These are phyloP conservation scores for Cheumatopsyche charites DNA, from an alignment of 1,140 invertebrate species.

Conservation along the genomic window DNA sequence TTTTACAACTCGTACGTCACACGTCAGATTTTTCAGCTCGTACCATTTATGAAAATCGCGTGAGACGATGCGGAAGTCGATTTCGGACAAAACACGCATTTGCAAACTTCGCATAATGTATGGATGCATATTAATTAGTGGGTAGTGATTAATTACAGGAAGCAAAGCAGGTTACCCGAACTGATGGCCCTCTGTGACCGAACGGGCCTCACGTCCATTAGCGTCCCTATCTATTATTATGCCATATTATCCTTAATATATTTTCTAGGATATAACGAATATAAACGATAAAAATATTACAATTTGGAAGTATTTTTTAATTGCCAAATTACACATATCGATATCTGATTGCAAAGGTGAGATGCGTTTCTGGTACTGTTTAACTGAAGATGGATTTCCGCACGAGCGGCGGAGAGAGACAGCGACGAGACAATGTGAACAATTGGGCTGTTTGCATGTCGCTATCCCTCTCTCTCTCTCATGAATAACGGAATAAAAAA, in stretches of 20 bases:
- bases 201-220: constrained; percentile 18
- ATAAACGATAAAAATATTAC: no score
- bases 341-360: no score
- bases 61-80: constrained; percentile 3
- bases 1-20: not conserved
- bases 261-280: no score
- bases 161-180: constrained; percentile 4
- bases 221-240: not conserved
- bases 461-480: no score
- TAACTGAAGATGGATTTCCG: no score
- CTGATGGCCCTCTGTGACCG: constrained; percentile 19
- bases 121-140: constrained; percentile 32
- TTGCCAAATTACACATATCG: no score
- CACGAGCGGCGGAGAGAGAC: no score
- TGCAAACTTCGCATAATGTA: constrained; percentile 5
- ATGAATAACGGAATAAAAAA: no score
- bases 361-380: no score
- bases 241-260: not conserved
- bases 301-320: no score
- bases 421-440: no score
- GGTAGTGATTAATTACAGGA: constrained; percentile 31
- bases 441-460: no score
- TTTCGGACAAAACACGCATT: not conserved
- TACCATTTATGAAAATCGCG: constrained; percentile 5
- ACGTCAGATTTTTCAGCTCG: not conserved